phyloP scores from a whole-genome alignment of 2,888 invertebrate species.

The Cylindroiulus punctatus region DNA sequence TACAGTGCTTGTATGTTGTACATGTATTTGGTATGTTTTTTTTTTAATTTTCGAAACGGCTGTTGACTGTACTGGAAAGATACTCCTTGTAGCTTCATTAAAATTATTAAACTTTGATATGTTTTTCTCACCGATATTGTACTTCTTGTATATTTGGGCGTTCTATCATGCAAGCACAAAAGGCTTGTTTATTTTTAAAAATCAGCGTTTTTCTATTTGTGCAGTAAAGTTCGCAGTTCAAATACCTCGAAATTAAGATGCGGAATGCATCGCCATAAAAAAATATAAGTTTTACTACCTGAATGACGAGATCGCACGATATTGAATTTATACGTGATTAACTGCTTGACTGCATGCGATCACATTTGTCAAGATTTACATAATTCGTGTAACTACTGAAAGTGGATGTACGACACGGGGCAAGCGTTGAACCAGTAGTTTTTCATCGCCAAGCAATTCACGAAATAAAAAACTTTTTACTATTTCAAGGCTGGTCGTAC shows the following conservation, averaged over 20 bases:
- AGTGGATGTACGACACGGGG: background rate
- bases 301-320: background rate
- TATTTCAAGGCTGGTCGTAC: conserved; percentile 1
- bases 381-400: conserved; percentile 33
- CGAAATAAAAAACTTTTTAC: background rate
- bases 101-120: too few relatives aligned
- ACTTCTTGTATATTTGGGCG: too few relatives aligned
- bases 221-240: background rate
- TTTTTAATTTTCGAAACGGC: too few relatives aligned
- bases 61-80: too few relatives aligned
- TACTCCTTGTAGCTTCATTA: too few relatives aligned
- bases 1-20: too few relatives aligned
- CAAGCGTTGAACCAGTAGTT: conserved; percentile 6
- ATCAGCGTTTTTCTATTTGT: background rate
- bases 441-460: background rate
- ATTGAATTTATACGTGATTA: background rate
- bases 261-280: background rate
- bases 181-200: too few relatives aligned
- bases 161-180: too few relatives aligned
- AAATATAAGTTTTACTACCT: background rate
- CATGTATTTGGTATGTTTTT: too few relatives aligned
- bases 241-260: conserved; percentile 12
- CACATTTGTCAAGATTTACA: conserved; percentile 6
- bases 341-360: background rate
- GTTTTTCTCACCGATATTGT: too few relatives aligned